These are phyloP conservation scores for Polyodon spathula DNA, from an alignment of 2,113 vertebrate species.

Conservation along the genomic window DNA sequence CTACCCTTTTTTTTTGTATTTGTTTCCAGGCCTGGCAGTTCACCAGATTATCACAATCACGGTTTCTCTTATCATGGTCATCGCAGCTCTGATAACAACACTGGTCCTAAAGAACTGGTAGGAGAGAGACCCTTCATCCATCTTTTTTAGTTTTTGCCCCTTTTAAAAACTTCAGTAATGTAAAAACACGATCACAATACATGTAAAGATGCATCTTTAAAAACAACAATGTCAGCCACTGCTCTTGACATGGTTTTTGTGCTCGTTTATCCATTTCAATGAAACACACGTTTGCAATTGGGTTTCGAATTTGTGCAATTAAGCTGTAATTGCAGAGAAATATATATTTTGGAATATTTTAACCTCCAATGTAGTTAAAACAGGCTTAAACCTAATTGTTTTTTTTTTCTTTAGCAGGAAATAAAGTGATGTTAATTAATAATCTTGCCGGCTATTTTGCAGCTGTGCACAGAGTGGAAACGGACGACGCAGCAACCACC, in stretches of 20 bases:
- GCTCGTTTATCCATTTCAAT: too few species aligned
- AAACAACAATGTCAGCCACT: too few species aligned
- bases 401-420: slow-evolving; percentile 63
- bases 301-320: too few species aligned
- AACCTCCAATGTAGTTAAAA: too few species aligned
- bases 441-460: slow-evolving; percentile 67
- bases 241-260: too few species aligned
- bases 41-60: slow-evolving; percentile 99
- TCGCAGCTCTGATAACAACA: slow-evolving; percentile 96
- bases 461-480: slow-evolving; percentile 89
- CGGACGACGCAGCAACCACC: slow-evolving; percentile 83
- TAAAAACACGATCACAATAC: slow-evolving; percentile 18
- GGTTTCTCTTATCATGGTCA: slow-evolving; percentile 98
- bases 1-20: slow-evolving; percentile 10
- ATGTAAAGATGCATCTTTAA: too few species aligned
- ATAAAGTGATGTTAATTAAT: too few species aligned
- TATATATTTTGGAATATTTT: too few species aligned
- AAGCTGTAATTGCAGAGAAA: too few species aligned
- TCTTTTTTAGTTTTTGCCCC: background rate
- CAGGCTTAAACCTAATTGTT: too few species aligned
- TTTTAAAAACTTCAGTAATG: slow-evolving; percentile 17
- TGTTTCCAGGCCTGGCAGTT: slow-evolving; percentile 83
- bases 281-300: too few species aligned
- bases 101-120: slow-evolving; percentile 99
- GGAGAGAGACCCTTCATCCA: slow-evolving; percentile 55